Evolutionary conservation across 2,888 invertebrate species (phyloP), one percentile per base, ranked within the genome.

Genomic region (Ophion ventricosus): DNA sequence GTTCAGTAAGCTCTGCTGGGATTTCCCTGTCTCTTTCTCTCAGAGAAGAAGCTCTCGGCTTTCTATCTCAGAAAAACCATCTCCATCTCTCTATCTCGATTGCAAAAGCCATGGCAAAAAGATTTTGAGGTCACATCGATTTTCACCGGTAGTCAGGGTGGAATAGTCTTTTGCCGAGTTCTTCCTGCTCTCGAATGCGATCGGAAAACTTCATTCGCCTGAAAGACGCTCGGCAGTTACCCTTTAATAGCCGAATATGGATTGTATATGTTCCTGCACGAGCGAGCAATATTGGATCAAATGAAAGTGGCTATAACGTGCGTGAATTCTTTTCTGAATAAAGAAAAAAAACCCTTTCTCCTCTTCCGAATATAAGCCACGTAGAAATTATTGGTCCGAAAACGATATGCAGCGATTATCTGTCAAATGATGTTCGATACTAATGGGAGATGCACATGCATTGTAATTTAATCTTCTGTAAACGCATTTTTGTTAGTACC

Each of bases 231-330:
- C 40, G 7, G 40, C 57, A 40, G 57, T 73, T 26, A 59, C 26
- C 69, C 43, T 73, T 73, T 73, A 73, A 80, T 66, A 73, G 43
- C n/a, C 20, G 29, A 72, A 80, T 73, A 43, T 56, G 63, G 25
- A 70, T 72, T 35, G 61, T 54, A 43, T 54, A 17, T 23, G 17
- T 54, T 66, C 17, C 20, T 59, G 8, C 54, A 25, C 26, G 26
- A 69, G 56, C 43, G 43, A 66, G 57, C 64, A 26, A 57, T 66
- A 10, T 64, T 57, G 40, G 20, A n/a, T 40, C 57, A 40, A 64
- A 79, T 56, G 64, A 25, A 78, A 69, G 14, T 54, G 25, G 14
- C 17, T 26, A 70, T 78, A 70, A 78, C 29, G 7, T 35, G 26
- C 17, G n/a, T 61, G 17, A 66, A 17, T 2, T 29, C 26, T 23